Percentiles rank a stretch among this genome's conserved stretches.
These are phyloP conservation scores for Drosophila suboccidentalis DNA, from an alignment of 2,888 invertebrate genomes.

Conservation along the genomic window DNA sequence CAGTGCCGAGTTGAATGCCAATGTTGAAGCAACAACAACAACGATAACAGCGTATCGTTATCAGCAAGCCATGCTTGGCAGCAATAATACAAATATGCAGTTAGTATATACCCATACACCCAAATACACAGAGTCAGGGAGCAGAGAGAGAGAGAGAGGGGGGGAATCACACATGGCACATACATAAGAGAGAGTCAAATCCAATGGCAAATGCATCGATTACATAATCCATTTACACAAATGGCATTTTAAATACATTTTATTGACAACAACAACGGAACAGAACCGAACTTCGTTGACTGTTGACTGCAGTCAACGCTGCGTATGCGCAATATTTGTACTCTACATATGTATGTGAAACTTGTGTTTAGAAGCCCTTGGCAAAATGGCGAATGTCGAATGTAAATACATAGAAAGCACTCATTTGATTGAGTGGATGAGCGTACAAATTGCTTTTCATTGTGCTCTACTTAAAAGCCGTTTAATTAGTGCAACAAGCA, in stretches of 20 bases:
- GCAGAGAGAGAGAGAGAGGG: not conserved
- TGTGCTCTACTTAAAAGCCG: slow-evolving; percentile 57
- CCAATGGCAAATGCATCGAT: slow-evolving; percentile 70
- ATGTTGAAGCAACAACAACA: slow-evolving; percentile 45
- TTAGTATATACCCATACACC: slow-evolving; percentile 31
- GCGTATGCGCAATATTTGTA: slow-evolving; percentile 70
- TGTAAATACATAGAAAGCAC: not conserved
- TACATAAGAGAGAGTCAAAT: slow-evolving; percentile 11
- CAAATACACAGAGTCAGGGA: not conserved
- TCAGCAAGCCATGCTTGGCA: slow-evolving; percentile 57
- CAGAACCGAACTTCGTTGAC: slow-evolving; percentile 6
- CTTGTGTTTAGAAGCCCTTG: slow-evolving; percentile 34
- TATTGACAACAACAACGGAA: slow-evolving; percentile 43
- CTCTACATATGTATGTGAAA: slow-evolving; percentile 20
- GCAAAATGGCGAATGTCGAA: slow-evolving; percentile 19
- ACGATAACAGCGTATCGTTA: slow-evolving; percentile 36
- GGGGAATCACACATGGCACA: slow-evolving; percentile 17
- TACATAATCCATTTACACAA: slow-evolving; percentile 80
- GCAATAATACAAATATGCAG: slow-evolving; percentile 78
- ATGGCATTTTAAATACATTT: slow-evolving; percentile 79
- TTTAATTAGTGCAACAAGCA: slow-evolving; percentile 54
- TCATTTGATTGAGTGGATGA: slow-evolving; percentile 31
- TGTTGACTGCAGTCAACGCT: slow-evolving; percentile 45
- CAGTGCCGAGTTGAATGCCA: slow-evolving; percentile 59
- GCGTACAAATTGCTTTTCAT: slow-evolving; percentile 50